A percentile compares a stretch with the other conserved stretches of the same genome.
phyloP scores from a whole-genome alignment of 2,797 vertebrate genomes.

The Pagetopsis macropterus region DNA sequence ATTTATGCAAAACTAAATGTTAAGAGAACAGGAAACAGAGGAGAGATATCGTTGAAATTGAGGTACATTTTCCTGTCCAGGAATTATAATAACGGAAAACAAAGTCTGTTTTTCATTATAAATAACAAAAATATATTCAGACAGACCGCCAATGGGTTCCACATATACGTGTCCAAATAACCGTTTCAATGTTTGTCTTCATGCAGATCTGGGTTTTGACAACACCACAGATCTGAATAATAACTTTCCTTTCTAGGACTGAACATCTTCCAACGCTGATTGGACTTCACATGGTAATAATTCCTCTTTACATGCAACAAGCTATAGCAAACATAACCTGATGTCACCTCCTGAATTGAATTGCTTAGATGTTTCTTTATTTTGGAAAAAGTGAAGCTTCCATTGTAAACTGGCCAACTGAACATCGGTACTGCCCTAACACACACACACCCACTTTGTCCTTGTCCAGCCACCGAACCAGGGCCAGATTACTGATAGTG shows the following conservation, averaged over 20 bases:
- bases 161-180: conserved; percentile 8
- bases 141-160: conserved; percentile 10
- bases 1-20: conserved; percentile 22
- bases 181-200: conserved; percentile 14
- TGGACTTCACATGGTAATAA: background rate
- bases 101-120: conserved; percentile 11
- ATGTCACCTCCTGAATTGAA: conserved; percentile 26
- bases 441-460: conserved; percentile 33
- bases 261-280: background rate
- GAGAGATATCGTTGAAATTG: conserved; percentile 37
- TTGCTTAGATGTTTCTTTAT: conserved; percentile 29
- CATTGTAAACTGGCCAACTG: conserved; percentile 33
- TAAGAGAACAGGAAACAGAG: conserved; percentile 34
- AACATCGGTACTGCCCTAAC: conserved; percentile 23
- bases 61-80: conserved; percentile 29
- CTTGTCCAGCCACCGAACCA: conserved; percentile 17
- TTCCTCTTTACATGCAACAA: conserved; percentile 15
- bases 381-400: conserved; percentile 51
- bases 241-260: conserved; percentile 13
- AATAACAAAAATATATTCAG: background rate
- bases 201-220: conserved; percentile 6
- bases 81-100: conserved; percentile 31
- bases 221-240: conserved; percentile 4
- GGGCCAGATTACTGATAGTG: conserved; percentile 51
- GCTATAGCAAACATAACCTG: conserved; percentile 28